Percentiles rank a stretch among this genome's conserved stretches.
Conservation (phyloP, 2,888 invertebrate genomes). For the Anaspis maculata region DNA sequence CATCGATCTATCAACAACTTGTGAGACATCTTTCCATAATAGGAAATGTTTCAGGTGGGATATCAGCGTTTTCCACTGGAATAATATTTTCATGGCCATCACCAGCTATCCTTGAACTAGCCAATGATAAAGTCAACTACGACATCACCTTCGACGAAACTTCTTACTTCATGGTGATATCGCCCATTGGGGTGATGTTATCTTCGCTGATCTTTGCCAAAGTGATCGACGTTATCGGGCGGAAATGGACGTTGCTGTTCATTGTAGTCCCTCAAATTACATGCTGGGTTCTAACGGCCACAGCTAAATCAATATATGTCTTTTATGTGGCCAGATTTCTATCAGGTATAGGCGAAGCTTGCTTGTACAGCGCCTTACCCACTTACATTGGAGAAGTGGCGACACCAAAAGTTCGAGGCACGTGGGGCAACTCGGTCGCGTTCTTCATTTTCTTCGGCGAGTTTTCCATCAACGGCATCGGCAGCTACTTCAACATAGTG, state of each 20-base stretch:
- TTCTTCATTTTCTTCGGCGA: slow-evolving; percentile 21
- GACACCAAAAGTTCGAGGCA: slow-evolving; percentile 28
- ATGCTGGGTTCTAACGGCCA: slow-evolving; percentile 18
- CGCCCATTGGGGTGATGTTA: slow-evolving; percentile 4
- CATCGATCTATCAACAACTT: too few relatives aligned
- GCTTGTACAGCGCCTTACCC: slow-evolving; percentile 23
- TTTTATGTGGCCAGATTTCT: slow-evolving; percentile 24
- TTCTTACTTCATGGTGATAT: too few relatives aligned
- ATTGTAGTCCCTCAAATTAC: slow-evolving; percentile 9
- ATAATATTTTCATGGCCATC: slow-evolving; percentile 30
- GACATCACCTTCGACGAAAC: too few relatives aligned
- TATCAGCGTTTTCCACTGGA: slow-evolving; percentile 21
- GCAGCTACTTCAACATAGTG: slow-evolving; percentile 51
- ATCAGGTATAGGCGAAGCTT: slow-evolving; percentile 24
- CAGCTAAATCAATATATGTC: too few relatives aligned
- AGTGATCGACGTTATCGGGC: slow-evolving; percentile 17
- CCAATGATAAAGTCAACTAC: slow-evolving; percentile 24
- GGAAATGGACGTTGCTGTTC: too few relatives aligned
- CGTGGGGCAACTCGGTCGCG: too few relatives aligned
- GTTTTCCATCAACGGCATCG: slow-evolving; percentile 44
- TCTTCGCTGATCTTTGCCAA: slow-evolving; percentile 14
- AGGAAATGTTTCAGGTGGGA: slow-evolving; percentile 7
- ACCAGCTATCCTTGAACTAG: slow-evolving; percentile 30
- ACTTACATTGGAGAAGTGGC: slow-evolving; percentile 28
- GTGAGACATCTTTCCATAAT: too few relatives aligned